Evolutionary conservation across 2,888 invertebrate genomes (phyloP).

Genomic region (Synergus japonicus): DNA sequence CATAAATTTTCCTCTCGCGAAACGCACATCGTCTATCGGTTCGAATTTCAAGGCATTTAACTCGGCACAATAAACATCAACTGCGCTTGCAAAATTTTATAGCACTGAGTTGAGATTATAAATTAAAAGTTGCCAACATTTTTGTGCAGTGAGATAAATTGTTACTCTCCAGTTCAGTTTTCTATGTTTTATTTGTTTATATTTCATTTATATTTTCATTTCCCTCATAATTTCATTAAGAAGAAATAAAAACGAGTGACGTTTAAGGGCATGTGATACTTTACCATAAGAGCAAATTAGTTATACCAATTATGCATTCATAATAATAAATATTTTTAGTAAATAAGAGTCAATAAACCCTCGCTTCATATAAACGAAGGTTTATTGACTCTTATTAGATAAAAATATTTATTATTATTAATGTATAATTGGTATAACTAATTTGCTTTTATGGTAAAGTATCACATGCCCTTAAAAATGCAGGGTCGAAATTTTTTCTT

Average conservation of each 20-base stretch:
- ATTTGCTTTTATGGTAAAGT: no score
- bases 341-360: no score
- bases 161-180: not conserved
- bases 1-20: slow-evolving; percentile 28
- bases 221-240: not conserved
- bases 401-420: no score
- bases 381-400: no score
- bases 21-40: slow-evolving; percentile 38
- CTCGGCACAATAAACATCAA: slow-evolving; percentile 37
- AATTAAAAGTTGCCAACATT: slow-evolving; percentile 11
- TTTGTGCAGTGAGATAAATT: not conserved
- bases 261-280: no score
- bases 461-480: no score
- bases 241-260: not conserved
- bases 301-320: no score
- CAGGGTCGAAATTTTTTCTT: not conserved
- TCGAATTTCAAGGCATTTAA: slow-evolving; percentile 40
- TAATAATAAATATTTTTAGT: no score
- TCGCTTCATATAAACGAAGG: no score
- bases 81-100: slow-evolving; percentile 15
- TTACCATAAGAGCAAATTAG: no score
- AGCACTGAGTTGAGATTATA: not conserved
- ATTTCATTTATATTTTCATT: not conserved
- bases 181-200: not conserved
- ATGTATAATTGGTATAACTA: no score